These are phyloP conservation scores for Linyphia triangularis DNA, from an alignment of 2,888 invertebrate species.

Conservation along the genomic window DNA sequence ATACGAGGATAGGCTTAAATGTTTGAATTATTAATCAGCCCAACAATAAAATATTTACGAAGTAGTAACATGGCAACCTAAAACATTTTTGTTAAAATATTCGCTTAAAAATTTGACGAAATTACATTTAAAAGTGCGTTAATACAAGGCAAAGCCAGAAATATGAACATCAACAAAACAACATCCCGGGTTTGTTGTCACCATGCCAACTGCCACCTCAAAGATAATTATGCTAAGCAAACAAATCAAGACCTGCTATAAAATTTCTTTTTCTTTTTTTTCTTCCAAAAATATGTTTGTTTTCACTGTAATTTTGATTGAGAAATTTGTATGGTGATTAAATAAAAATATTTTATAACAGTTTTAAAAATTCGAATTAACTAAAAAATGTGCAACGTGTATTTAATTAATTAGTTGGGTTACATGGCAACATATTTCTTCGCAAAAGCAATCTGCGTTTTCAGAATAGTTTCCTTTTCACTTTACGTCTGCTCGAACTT, in stretches of 20 bases:
- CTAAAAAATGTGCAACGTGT: too few species aligned
- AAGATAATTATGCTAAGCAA: constrained; percentile 1
- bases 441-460: too few species aligned
- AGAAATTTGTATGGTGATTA: too few species aligned
- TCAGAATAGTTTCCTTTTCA: too few species aligned
- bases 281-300: too few species aligned
- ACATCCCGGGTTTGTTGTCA: constrained; percentile 40
- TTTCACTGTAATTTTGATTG: too few species aligned
- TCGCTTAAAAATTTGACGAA: neutral
- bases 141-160: neutral
- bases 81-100: neutral
- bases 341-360: too few species aligned
- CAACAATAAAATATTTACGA: neutral
- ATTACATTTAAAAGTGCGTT: neutral
- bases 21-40: neutral
- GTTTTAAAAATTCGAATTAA: too few species aligned
- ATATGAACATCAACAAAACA: constrained; percentile 47
- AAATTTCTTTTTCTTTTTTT: neutral
- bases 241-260: neutral
- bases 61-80: neutral
- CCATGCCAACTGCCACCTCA: constrained; percentile 71
- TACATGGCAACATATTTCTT: too few species aligned
- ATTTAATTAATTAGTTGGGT: too few species aligned
- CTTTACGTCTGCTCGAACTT: too few species aligned
- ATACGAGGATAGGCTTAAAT: neutral